Conservation (phyloP, 1,140 invertebrate species). For the Paracyclopina nana region DNA sequence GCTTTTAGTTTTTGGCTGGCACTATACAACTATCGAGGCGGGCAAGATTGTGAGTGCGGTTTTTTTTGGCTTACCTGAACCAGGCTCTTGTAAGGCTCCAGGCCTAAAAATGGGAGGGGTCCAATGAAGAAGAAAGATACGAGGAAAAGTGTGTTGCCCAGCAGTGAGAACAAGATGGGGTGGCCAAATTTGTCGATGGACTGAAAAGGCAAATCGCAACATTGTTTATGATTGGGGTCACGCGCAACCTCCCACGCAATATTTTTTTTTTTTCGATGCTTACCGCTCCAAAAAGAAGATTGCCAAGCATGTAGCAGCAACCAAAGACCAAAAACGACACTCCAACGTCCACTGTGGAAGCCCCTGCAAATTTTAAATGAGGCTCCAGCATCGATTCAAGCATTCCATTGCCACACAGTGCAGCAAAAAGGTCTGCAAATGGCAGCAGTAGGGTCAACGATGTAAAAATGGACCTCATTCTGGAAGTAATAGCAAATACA, state of each 20-base stretch:
- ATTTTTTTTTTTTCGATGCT: neutral
- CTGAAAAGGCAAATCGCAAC: neutral
- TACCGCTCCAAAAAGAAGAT: neutral
- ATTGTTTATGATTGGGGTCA: neutral
- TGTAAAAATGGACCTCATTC: neutral
- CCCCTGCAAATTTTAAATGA: conserved; percentile 46
- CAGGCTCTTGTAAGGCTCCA: neutral
- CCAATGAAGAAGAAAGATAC: neutral
- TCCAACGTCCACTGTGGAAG: conserved; percentile 50
- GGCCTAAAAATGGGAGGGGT: neutral
- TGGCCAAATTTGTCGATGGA: neutral
- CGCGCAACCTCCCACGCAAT: no score
- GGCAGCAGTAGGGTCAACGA: neutral
- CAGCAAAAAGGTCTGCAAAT: neutral
- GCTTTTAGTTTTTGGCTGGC: no score
- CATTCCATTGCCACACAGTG: conserved; percentile 42
- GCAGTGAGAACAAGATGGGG: neutral
- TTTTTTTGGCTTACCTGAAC: neutral
- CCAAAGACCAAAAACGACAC: conserved; percentile 52
- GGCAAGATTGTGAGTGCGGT: no score
- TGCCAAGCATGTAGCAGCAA: neutral
- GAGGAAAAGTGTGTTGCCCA: neutral
- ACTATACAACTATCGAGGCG: no score
- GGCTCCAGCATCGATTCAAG: conserved; percentile 57
- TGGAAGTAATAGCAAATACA: neutral